Conservation (phyloP, 2,113 vertebrate species). For the Chamaetylas fuelleborni region DNA sequence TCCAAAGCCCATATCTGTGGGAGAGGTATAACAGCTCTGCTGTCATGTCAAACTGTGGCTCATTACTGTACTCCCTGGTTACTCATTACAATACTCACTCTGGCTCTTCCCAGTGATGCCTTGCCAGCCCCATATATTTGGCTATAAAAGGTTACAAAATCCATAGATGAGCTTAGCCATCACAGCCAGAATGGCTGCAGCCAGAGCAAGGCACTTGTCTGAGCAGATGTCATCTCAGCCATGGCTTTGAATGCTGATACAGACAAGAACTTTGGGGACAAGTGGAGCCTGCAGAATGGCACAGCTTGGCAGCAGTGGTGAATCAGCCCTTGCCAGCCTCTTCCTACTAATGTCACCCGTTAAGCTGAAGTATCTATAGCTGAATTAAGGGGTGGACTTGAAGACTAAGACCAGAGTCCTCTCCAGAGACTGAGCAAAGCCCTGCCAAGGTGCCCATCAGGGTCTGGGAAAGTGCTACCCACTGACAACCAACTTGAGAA, state of each 20-base stretch:
- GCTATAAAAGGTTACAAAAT: neutral
- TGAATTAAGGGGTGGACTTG: neutral
- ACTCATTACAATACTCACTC: neutral
- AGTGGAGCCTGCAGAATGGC: neutral
- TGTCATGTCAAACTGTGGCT: neutral
- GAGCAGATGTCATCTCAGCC: neutral
- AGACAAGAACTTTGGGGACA: neutral
- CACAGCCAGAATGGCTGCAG: neutral
- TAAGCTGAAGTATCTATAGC: neutral
- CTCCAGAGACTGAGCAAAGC: neutral
- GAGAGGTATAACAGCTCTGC: neutral
- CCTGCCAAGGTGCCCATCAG: neutral
- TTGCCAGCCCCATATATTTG: accelerated
- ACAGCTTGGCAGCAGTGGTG: neutral
- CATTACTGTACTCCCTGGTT: neutral
- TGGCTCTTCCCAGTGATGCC: neutral
- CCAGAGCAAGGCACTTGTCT: neutral
- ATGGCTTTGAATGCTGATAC: neutral
- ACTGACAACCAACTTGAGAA: neutral
- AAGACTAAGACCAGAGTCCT: neutral
- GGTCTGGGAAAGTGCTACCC: neutral
- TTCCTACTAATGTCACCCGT: neutral
- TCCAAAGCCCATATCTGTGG: neutral
- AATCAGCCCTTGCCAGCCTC: neutral
- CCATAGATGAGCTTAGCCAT: neutral